phyloP scores from a whole-genome alignment of 2,797 vertebrate genomes.

The Halcyon chelicuti region DNA sequence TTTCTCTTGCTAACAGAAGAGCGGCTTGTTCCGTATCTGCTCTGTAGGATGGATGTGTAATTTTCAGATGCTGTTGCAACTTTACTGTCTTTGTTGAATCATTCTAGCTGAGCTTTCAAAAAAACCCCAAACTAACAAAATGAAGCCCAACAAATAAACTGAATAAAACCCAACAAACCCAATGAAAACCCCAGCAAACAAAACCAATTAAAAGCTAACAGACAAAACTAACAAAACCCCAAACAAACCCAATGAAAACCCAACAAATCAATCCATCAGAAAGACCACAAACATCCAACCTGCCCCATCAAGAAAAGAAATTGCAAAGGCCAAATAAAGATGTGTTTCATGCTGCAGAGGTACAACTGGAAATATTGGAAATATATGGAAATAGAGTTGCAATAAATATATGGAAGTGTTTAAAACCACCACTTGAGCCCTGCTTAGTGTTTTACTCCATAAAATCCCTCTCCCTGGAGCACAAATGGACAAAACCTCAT shows the following conservation, averaged over 20 bases:
- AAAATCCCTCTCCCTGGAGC: background rate
- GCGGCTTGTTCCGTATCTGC: background rate
- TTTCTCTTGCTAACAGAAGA: background rate
- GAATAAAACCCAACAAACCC: background rate
- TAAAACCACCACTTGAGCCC: background rate
- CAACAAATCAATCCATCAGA: too few species aligned
- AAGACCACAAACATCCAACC: background rate
- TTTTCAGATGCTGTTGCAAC: background rate
- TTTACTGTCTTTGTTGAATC: background rate
- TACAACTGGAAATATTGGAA: background rate
- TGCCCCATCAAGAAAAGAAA: too few species aligned
- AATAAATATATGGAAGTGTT: background rate
- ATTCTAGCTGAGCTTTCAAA: background rate
- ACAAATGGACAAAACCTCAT: accelerated
- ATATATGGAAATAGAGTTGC: background rate
- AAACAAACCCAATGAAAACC: background rate
- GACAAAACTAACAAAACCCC: background rate
- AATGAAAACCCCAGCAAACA: background rate
- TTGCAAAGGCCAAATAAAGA: background rate
- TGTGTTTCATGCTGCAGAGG: background rate
- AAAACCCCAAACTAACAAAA: background rate
- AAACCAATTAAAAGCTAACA: too few species aligned
- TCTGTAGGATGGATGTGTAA: background rate
- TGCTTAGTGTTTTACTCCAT: background rate
- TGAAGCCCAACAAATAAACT: background rate